Base-by-base conservation (phyloP, 1,140 invertebrate species). In the Camponotus vicinus region DNA sequence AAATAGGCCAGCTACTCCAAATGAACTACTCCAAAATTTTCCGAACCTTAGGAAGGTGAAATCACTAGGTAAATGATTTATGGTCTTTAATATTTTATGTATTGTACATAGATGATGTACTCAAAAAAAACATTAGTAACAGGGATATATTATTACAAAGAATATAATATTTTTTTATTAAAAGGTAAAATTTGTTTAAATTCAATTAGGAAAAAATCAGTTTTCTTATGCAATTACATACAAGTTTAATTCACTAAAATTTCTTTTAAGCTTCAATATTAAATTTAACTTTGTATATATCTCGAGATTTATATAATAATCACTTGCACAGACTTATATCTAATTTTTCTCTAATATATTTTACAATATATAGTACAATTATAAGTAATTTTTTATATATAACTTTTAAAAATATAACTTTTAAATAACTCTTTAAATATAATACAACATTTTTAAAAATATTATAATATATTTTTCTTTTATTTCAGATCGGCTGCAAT, bases 1-100 rank as follows among this genome's bases (percentile, higher is more conserved):
- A 40, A 94, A 92, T 64, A 94, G 94, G 85, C 92, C 94, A 71
- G 89, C 89, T 85, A 94, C 93, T 57, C 92, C 94, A 61, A 94
- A 93, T 78, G 95, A 96, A 89, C 88, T 95, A 32, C 82, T 95
- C 76, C 94, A 96, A 77, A 94, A 94, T 89, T 96, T 96, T 86
- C 95, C 95, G 37, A 95, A 94, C 90, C 89, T 95, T 66, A 93
- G 94, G 86, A 94, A 95, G 86, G 91, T 94, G 37, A 96, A 95
- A 92, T 92, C 94, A 32, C 61, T 92, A 80, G 94, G 94, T 94
- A 92, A 87, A 21, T 4, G 37, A 6, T 6, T 40, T 40, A 27
- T 27, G 42, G 37, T 71, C 3, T 37, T 27, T 57, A 42, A 70
- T 34, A 32, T 59, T 49, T 80, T 7, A n/a, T 52, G 2, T 52